Evolutionary conservation across 2,888 invertebrate genomes (phyloP), one percentile per base, ranked within the genome.

Genomic region (Eutolmus rufibarbis): DNA sequence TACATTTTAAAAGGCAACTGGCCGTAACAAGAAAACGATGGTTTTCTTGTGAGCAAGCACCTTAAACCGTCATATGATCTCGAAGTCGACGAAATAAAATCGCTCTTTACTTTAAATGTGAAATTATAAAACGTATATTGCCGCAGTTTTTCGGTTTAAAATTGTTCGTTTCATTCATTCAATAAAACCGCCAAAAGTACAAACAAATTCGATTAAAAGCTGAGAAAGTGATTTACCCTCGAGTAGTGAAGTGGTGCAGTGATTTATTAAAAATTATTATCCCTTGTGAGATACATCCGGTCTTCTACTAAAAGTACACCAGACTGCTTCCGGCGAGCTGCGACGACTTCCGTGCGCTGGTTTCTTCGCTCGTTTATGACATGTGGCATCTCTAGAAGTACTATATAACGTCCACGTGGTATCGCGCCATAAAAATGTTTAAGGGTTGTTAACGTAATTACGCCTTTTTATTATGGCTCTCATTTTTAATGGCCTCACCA

Each of bases 401-500:
- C 66, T 19, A 12, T 66, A 66, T 14, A 46, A 16, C 43, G 43
- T 23, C 85, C 85, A 85, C 85, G 85, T 85, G 85, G 74, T 85
- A 85, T 85, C 14, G 74, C 28, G 85, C 74, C 85, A 74, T 85
- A 85, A 85, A 85, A 74, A 85, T 85, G 85, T 85, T 85, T 85
- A 85, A 85, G 85, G 85, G 85, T 85, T 85, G 85, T 85, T 85
- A 85, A 74, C 74, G 85, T 85, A 85, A 85, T 85, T 85, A 85
- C 85, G 46, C 74, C 43, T 46, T 85, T 74, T 85, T 85, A 85
- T 85, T 85, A 85, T 85, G 85, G 85, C 85, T 85, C 74, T 85
- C 85, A 74, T 85, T 85, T 74, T 85, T 85, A 85, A 85, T 74
- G 85, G 85, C 66, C 66, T 8, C 85, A 85, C 31, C 82, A 82